These are phyloP conservation scores for Ganaspis brasiliensis DNA, from an alignment of 2,888 invertebrate species.

Conservation along the genomic window DNA sequence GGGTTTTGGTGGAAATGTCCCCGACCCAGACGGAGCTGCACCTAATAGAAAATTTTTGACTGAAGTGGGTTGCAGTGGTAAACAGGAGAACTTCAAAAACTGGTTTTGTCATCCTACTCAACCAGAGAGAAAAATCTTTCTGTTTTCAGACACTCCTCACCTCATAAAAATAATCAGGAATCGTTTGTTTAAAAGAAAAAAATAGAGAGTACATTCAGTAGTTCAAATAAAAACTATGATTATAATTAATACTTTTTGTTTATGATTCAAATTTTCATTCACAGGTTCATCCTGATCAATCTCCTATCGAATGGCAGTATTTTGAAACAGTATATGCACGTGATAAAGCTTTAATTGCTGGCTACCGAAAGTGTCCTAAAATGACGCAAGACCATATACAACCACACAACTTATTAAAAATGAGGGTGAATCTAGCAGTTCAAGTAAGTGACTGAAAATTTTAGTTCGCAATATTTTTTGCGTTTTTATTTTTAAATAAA, in stretches of 20 bases:
- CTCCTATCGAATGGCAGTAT: background rate
- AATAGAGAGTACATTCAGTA: conserved; percentile 45
- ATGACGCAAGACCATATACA: background rate
- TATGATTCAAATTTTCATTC: background rate
- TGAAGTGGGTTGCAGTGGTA: conserved; percentile 50
- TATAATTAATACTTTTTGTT: background rate
- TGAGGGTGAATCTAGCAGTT: background rate
- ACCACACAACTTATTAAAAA: background rate
- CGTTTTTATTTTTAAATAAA: background rate
- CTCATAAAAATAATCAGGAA: conserved; percentile 63
- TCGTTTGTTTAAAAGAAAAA: conserved; percentile 50
- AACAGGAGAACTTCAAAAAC: conserved; percentile 47
- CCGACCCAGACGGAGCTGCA: conserved; percentile 59
- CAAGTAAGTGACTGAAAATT: background rate
- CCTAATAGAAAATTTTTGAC: no score
- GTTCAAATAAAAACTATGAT: background rate
- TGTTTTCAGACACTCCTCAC: conserved; percentile 62
- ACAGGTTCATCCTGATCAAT: conserved; percentile 1
- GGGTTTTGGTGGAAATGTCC: conserved; percentile 57
- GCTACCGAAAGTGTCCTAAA: background rate
- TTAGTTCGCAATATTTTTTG: background rate
- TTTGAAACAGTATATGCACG: background rate
- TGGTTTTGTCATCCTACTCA: conserved; percentile 55
- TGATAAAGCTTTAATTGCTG: background rate
- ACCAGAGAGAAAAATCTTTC: conserved; percentile 53